Evolutionary conservation across 2,113 vertebrate genomes (phyloP), one percentile per base, ranked within the genome.

Genomic region (Calypte anna): DNA sequence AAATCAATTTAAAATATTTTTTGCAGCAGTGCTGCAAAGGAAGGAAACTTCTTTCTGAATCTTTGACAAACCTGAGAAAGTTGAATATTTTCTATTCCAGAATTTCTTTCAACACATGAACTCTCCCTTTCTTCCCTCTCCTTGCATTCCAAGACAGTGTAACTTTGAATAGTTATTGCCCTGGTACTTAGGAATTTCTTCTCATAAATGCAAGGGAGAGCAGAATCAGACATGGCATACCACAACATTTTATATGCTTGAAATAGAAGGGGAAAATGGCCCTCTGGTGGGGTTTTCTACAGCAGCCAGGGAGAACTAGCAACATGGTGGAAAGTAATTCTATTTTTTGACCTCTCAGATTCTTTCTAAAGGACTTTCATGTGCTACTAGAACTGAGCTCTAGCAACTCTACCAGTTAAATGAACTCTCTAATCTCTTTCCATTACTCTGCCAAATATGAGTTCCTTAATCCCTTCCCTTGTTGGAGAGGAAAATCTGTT

Each of bases 381-480:
- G 66, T 88, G 79, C 69, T 88, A 31, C 1, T 5, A 86, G 51
- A 90, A 38, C 72, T 88, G 33, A 92, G 63, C 64, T 85, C 53
- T 90, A 64, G 79, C 21, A 40, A 38, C 33, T 48, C 12, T 21
- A 90, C 46, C 73, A 93, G 90, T 76, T 95, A 90, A 69, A 80
- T 92, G 82, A 94, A 93, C 95, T 88, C 76, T 82, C 36, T 90
- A 77, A 95, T 94, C 91, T 95, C 76, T 93, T 96, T 78, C 94
- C 30, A 69, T 92, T 95, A 91, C 46, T 67, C 82, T 94, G 73
- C 33, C 69, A 90, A 94, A 90, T 82, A 63, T 69, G 68, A 93
- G 57, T 84, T 88, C 70, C 88, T 90, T 96, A 93, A 96, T 95
- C 78, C 74, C 27, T 92, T 90, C 46, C 46, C 27, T 72, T 94